phyloP scores from a whole-genome alignment of 2,888 invertebrate genomes.

The Andrena minutula region DNA sequence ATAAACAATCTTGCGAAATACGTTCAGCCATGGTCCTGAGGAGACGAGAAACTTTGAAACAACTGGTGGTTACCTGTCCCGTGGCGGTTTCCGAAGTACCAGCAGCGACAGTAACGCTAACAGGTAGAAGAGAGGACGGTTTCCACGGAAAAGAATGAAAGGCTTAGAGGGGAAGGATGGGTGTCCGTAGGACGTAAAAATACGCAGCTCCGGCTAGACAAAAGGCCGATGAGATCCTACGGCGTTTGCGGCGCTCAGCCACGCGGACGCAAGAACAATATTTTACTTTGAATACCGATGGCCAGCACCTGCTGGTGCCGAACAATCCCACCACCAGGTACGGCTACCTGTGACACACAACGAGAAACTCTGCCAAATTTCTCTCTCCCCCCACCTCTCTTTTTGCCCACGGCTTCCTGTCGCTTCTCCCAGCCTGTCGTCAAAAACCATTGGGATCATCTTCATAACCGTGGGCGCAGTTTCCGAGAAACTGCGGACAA shows the following conservation, averaged over 20 bases:
- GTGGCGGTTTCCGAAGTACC: conserved; percentile 60
- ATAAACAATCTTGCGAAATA: conserved; percentile 28
- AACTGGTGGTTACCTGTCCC: conserved; percentile 61
- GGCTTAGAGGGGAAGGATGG: conserved; percentile 73
- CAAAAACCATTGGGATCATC: conserved; percentile 56
- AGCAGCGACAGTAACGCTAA: conserved; percentile 50
- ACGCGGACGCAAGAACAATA: conserved; percentile 79
- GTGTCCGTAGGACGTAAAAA: conserved; percentile 77
- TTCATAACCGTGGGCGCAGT: conserved; percentile 37
- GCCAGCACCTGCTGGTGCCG: conserved; percentile 76
- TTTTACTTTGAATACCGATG: conserved; percentile 78
- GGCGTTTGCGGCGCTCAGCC: conserved; percentile 69
- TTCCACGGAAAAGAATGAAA: conserved; percentile 74
- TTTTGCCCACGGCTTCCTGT: background rate
- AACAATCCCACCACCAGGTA: conserved; percentile 61
- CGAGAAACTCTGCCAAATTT: conserved; percentile 47
- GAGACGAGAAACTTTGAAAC: conserved; percentile 34
- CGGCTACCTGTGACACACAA: conserved; percentile 54
- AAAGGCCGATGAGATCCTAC: conserved; percentile 71
- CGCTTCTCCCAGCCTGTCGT: conserved; percentile 1
- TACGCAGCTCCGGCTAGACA: conserved; percentile 71
- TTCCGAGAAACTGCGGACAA: conserved; percentile 48
- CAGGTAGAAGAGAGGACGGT: conserved; percentile 61
- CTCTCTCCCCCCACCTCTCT: conserved; percentile 9
- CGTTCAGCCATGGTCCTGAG: background rate